A percentile compares a stretch with the other conserved stretches of the same genome.
phyloP scores from a whole-genome alignment of 2,797 vertebrate species.

The Mycteria americana region DNA sequence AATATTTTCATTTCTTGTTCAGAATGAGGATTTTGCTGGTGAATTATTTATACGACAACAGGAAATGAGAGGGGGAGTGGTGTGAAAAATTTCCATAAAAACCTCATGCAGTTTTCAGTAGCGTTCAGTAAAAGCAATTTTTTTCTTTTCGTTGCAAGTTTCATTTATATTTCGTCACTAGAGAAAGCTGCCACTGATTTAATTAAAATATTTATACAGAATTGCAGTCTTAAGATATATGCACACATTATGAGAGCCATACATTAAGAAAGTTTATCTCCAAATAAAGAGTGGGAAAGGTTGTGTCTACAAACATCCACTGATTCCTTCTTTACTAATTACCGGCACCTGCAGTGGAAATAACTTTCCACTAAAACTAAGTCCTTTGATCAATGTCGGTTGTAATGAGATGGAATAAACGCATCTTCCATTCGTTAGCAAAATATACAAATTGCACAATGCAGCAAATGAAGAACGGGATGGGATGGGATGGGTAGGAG shows the following conservation, averaged over 20 bases:
- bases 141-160: conserved; percentile 54
- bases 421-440: background rate
- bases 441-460: background rate
- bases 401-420: background rate
- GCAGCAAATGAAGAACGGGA: background rate
- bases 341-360: conserved; percentile 38
- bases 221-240: conserved; percentile 25
- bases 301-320: conserved; percentile 1
- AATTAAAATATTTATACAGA: conserved; percentile 69
- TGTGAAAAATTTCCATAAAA: conserved; percentile 37
- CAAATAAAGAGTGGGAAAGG: background rate
- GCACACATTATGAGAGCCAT: background rate
- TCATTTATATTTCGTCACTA: conserved; percentile 25
- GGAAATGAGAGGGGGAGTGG: conserved; percentile 26
- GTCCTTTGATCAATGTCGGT: background rate
- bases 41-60: conserved; percentile 70
- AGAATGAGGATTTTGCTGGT: conserved; percentile 41
- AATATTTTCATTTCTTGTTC: conserved; percentile 29
- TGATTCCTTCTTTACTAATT: conserved; percentile 33
- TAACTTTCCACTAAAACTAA: background rate
- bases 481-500: background rate
- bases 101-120: conserved; percentile 25
- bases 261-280: conserved; percentile 4
- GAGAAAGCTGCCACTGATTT: conserved; percentile 55
- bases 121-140: conserved; percentile 3